These are phyloP conservation scores for Oreochromis mossambicus DNA, from an alignment of 2,797 vertebrate species.

Conservation along the genomic window DNA sequence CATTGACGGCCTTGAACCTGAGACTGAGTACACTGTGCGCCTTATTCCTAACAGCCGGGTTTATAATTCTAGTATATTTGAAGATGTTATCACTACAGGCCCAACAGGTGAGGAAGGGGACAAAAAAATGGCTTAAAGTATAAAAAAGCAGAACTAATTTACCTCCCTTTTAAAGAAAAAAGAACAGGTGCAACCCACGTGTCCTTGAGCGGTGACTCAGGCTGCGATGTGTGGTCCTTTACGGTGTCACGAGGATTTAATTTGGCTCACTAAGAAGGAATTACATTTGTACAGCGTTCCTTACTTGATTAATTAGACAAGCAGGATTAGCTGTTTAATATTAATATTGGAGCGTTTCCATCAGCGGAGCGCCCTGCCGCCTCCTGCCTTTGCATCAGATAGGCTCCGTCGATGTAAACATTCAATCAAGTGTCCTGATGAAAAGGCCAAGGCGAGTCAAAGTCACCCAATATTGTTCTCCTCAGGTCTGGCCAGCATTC, in stretches of 20 bases:
- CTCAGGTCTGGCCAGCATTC: slow-evolving; percentile 86
- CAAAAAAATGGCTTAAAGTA: neutral
- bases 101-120: slow-evolving; percentile 83
- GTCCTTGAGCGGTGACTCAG: slow-evolving; percentile 54
- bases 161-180: neutral
- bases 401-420: slow-evolving; percentile 62
- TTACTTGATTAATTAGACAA: slow-evolving; percentile 78
- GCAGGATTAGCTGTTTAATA: slow-evolving; percentile 76
- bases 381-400: slow-evolving; percentile 47
- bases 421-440: slow-evolving; percentile 66
- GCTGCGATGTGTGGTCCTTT: slow-evolving; percentile 16
- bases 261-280: slow-evolving; percentile 54
- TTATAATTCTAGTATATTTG: slow-evolving; percentile 91
- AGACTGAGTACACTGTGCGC: slow-evolving; percentile 83
- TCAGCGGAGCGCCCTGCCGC: slow-evolving; percentile 17
- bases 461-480: slow-evolving; percentile 63
- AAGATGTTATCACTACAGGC: slow-evolving; percentile 87
- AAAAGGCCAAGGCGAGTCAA: slow-evolving; percentile 68
- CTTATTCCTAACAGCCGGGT: slow-evolving; percentile 86
- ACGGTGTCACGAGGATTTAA: slow-evolving; percentile 51
- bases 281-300: slow-evolving; percentile 69
- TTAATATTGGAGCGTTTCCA: slow-evolving; percentile 69
- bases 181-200: neutral
- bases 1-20: slow-evolving; percentile 84
- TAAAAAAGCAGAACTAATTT: neutral